Base-by-base conservation (phyloP, 1,140 invertebrate genomes). In the Homalodisca vitripennis region DNA sequence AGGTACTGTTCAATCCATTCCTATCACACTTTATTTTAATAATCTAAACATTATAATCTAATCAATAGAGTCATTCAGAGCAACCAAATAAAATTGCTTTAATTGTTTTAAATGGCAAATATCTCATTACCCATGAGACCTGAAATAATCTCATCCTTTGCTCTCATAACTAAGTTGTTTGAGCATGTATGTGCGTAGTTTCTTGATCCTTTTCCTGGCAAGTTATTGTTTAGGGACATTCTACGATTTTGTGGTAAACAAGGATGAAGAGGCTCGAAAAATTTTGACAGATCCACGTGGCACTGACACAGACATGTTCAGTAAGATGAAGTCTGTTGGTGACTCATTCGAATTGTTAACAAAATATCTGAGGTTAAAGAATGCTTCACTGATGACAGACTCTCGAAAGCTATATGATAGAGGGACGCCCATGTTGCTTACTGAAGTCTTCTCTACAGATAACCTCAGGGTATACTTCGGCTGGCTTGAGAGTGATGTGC, bases 231-330 rank as follows among this genome's bases (percentile, higher is more conserved):
- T 51, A 22, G 48, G 48, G 22, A 22, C 17, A 3, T 51, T 51
- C 22, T 51, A 3, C n/a, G 48, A 51, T 20, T 51, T 51, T 51
- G 48, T 51, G 14, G n/a, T 51, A 14, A 3, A 22, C 14, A 14
- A 51, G 22, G 48, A 51, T n/a, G n/a, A 51, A 3, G 17, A 20
- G 22, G 48, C 48, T 3, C 17, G 48, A 14, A 51, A 51, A 22
- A 20, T 10, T n/a, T 22, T 51, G 3, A 51, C 48, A 51, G 48
- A 51, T 51, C 48, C 48, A 14, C 48, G 22, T n/a, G 48, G 48
- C n/a, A 20, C 48, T 51, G 48, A 51, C 48, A 51, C 48, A n/a
- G 48, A 51, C n/a, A 51, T 51, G 48, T 51, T 20, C n/a, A 51
- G 22, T n/a, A 22, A 14, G 3, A 20, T 51, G 48, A 51, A 51